Base-by-base conservation (phyloP, 2,113 vertebrate species). In the Otolemur garnettii region DNA sequence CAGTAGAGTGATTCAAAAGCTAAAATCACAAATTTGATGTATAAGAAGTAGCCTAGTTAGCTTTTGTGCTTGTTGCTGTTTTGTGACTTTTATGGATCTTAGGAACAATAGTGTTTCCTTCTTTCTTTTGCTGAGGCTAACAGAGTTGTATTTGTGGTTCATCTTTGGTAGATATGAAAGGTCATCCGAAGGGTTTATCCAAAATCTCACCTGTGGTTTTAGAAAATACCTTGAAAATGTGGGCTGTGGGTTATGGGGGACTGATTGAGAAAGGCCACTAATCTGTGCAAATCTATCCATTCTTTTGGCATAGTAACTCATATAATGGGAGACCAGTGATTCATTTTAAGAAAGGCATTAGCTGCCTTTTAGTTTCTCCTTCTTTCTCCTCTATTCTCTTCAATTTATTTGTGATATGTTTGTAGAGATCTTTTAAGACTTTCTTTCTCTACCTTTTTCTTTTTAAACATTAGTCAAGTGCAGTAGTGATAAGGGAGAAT, bases 281-380 rank as follows among this genome's bases (percentile, higher is more conserved):
- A 45, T 88, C 33, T 85, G 28, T 87, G 26, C 26, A 90, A 93
- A 74, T 57, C 28, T 50, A 24, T 68, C 15, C 60, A 0, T 57
- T 22, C 15, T 85, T 7, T 24, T 38, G 66, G 55, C 33, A 72
- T 89, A 62, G 5, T 81, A 77, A 86, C 38, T 85, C 42, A 72
- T 55, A 64, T 30, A 26, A n/a, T n/a, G 8, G 64, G 72, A 87
- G 53, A 68, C 11, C 50, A 78, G 2, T n/a, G 45, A 68, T 62
- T 92, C 68, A n/a, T 92, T 92, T 93, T 96, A 85, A 96, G 85
- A 64, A 72, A 72, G 21, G 24, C 28, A 66, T 60, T 87, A 60
- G 38, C 22, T 92, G 18, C 35, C 91, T 94, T 90, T 83, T 71
- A 69, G 13, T 81, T 38, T 95, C 13, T 72, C n/a, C 30, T 75